A percentile compares a stretch with the other conserved stretches of the same genome.
phyloP scores from a whole-genome alignment of 2,888 invertebrate genomes.

The Microctonus hyperodae region DNA sequence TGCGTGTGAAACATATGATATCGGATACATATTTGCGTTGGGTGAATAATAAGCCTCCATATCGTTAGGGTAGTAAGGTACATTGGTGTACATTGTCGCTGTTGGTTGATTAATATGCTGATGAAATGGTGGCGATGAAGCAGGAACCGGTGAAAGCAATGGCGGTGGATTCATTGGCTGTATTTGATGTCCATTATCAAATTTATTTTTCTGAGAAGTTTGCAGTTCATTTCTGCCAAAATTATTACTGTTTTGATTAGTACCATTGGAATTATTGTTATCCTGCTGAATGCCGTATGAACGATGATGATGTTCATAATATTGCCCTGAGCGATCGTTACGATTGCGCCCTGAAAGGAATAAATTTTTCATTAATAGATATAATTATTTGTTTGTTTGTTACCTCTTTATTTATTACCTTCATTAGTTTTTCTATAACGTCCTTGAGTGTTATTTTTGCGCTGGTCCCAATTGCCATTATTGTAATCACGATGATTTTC shows the following conservation, averaged over 20 bases:
- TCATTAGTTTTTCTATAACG: slow-evolving; percentile 7
- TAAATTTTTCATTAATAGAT: not conserved
- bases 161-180: slow-evolving; percentile 11
- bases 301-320: slow-evolving; percentile 19
- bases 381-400: slow-evolving; percentile 20
- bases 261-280: slow-evolving; percentile 22
- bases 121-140: not conserved
- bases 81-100: slow-evolving; percentile 26
- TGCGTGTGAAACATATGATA: slow-evolving; percentile 46
- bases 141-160: not conserved
- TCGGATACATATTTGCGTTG: slow-evolving; percentile 41
- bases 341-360: slow-evolving; percentile 17
- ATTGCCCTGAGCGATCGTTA: not conserved
- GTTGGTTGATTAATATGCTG: slow-evolving; percentile 8
- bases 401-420: slow-evolving; percentile 8
- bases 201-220: slow-evolving; percentile 16
- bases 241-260: slow-evolving; percentile 30
- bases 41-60: slow-evolving; percentile 45
- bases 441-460: slow-evolving; percentile 2
- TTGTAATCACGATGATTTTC: slow-evolving; percentile 14
- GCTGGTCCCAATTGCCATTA: slow-evolving; percentile 24
- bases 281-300: slow-evolving; percentile 9
- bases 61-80: slow-evolving; percentile 38
- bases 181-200: not conserved
- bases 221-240: slow-evolving; percentile 12